phyloP scores from a whole-genome alignment of 2,888 invertebrate genomes.

The Oligia fasciuncula region DNA sequence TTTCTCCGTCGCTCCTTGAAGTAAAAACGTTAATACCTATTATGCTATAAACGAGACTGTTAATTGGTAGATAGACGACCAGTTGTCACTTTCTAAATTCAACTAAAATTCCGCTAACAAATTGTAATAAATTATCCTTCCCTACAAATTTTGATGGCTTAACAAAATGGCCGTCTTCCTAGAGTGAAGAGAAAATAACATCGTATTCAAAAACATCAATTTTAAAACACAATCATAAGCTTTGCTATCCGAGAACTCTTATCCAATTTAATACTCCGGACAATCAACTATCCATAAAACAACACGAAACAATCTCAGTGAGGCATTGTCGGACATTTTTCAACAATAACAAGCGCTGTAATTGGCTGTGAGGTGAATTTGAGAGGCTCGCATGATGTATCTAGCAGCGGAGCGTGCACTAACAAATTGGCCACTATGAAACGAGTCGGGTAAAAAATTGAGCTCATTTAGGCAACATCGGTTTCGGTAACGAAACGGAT shows the following conservation, averaged over 20 bases:
- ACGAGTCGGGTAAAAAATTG: slow-evolving; percentile 66
- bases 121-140: slow-evolving; percentile 1
- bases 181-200: background rate
- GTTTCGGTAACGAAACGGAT: slow-evolving; percentile 63
- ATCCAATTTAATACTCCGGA: slow-evolving; percentile 25
- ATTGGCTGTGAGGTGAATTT: slow-evolving; percentile 81
- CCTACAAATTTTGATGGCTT: background rate
- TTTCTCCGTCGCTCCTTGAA: slow-evolving; percentile 3
- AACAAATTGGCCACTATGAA: slow-evolving; percentile 69
- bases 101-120: slow-evolving; percentile 1
- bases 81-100: slow-evolving; percentile 9
- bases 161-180: background rate
- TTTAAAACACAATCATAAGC: background rate
- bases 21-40: slow-evolving; percentile 26
- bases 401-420: slow-evolving; percentile 65
- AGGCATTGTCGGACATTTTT: slow-evolving; percentile 78
- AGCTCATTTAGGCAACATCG: slow-evolving; percentile 65
- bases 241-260: slow-evolving; percentile 2
- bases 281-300: slow-evolving; percentile 41
- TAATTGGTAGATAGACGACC: slow-evolving; percentile 19
- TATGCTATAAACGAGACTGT: slow-evolving; percentile 11
- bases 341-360: slow-evolving; percentile 83
- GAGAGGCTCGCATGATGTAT: slow-evolving; percentile 77
- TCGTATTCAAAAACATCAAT: background rate
- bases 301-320: slow-evolving; percentile 66